phyloP scores from a whole-genome alignment of 2,797 vertebrate genomes.

The Tapirus indicus region DNA sequence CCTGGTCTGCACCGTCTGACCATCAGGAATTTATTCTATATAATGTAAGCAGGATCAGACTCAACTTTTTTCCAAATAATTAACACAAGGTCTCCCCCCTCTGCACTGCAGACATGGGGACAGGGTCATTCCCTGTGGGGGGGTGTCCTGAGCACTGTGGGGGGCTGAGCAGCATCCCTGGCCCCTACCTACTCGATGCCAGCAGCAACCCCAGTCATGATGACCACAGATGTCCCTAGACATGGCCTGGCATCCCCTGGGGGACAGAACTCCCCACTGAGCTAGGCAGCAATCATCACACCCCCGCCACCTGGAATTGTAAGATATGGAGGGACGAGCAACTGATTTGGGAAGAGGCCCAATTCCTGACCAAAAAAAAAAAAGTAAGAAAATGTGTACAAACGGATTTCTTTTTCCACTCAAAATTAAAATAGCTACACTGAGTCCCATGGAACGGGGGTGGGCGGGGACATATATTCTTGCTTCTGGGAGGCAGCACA shows the following conservation, averaged over 20 bases:
- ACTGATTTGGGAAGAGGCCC: not conserved
- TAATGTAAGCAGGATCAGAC: not conserved
- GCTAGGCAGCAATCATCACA: not conserved
- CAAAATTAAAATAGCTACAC: not conserved
- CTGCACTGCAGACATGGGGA: rapidly evolving
- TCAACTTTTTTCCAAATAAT: not conserved
- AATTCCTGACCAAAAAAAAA: not conserved
- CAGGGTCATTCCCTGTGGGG: not conserved
- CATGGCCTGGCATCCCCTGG: not conserved
- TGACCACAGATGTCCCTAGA: not conserved
- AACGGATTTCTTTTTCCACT: not conserved
- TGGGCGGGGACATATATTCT: not conserved
- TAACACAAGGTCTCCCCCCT: not conserved
- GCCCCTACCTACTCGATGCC: not conserved
- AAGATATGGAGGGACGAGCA: too few species aligned
- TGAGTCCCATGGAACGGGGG: not conserved
- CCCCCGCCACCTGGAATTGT: not conserved
- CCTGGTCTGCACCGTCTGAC: not conserved
- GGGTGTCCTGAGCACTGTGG: rapidly evolving
- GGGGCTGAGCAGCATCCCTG: not conserved
- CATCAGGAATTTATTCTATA: not conserved
- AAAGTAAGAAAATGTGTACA: not conserved
- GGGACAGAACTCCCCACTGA: not conserved
- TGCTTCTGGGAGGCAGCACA: not conserved
- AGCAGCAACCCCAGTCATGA: not conserved